Evolutionary conservation across 1,140 invertebrate genomes (phyloP).

Genomic region (Drosophila orosa): DNA sequence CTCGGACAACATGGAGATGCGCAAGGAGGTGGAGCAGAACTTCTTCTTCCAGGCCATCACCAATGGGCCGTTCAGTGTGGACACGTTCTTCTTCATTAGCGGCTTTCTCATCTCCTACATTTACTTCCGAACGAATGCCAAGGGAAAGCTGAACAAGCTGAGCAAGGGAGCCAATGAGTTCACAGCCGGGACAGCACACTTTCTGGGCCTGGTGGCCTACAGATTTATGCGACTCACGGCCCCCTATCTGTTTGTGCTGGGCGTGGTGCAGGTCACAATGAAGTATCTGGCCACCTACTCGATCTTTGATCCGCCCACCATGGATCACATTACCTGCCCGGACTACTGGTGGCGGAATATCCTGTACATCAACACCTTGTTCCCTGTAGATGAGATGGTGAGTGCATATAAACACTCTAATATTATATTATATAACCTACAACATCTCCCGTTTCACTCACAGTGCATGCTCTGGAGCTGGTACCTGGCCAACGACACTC

Average conservation of each 20-base stretch:
- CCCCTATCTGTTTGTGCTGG: conserved; percentile 93
- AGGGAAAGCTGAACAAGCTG: conserved; percentile 90
- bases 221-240: conserved; percentile 92
- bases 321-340: conserved; percentile 92
- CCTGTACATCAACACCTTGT: conserved; percentile 93
- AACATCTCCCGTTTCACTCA: conserved; percentile 66
- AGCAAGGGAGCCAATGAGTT: conserved; percentile 89
- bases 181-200: conserved; percentile 89
- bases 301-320: conserved; percentile 91
- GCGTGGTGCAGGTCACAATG: conserved; percentile 91
- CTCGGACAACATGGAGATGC: conserved; percentile 92
- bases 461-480: conserved; percentile 96
- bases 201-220: conserved; percentile 91
- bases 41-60: conserved; percentile 93
- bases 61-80: conserved; percentile 95
- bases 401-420: too few relatives aligned
- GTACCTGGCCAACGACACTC: conserved; percentile 94
- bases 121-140: conserved; percentile 93
- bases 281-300: conserved; percentile 92
- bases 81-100: conserved; percentile 95
- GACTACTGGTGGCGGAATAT: conserved; percentile 95
- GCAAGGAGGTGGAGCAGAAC: conserved; percentile 91
- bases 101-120: conserved; percentile 92
- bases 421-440: too few relatives aligned
- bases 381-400: conserved; percentile 94